These are phyloP conservation scores for Spodoptera exigua DNA, from an alignment of 2,888 invertebrate genomes.

Conservation along the genomic window DNA sequence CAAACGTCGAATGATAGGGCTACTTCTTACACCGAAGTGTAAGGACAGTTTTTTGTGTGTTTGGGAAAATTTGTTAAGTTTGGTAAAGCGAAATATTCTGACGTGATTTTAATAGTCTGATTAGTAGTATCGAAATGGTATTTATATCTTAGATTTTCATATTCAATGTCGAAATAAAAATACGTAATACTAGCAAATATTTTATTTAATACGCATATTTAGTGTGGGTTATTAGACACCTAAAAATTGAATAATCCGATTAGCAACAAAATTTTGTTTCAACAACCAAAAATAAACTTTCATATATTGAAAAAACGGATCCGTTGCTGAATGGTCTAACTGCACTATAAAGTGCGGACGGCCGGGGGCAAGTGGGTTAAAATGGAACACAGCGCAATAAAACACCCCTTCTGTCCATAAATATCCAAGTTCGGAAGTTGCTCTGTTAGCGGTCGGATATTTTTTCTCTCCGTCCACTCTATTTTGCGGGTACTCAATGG, in stretches of 20 bases:
- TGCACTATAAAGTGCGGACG: constrained; percentile 78
- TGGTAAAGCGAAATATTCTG: too few relatives aligned
- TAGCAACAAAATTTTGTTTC: too few relatives aligned
- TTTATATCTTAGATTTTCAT: too few relatives aligned
- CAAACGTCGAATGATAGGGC: constrained; percentile 76
- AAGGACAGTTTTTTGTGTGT: constrained; percentile 11
- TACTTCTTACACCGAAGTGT: constrained; percentile 69
- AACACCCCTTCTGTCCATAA: constrained; percentile 88
- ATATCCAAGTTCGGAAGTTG: constrained; percentile 87
- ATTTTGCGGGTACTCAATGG: constrained; percentile 80
- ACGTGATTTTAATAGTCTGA: too few relatives aligned
- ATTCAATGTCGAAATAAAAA: too few relatives aligned
- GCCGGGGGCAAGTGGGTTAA: constrained; percentile 88
- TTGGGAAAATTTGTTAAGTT: too few relatives aligned
- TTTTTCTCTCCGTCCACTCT: constrained; percentile 80
- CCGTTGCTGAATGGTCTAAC: constrained; percentile 66
- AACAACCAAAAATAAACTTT: background rate
- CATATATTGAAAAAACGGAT: constrained; percentile 6
- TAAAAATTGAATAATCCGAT: too few relatives aligned
- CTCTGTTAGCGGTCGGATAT: constrained; percentile 87
- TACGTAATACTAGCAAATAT: too few relatives aligned
- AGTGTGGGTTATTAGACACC: too few relatives aligned
- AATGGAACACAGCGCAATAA: constrained; percentile 84
- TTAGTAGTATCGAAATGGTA: too few relatives aligned
- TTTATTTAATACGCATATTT: too few relatives aligned